A percentile compares a stretch with the other conserved stretches of the same genome.
Conservation (phyloP, 2,888 invertebrate genomes). For the Amaurobius ferox region DNA sequence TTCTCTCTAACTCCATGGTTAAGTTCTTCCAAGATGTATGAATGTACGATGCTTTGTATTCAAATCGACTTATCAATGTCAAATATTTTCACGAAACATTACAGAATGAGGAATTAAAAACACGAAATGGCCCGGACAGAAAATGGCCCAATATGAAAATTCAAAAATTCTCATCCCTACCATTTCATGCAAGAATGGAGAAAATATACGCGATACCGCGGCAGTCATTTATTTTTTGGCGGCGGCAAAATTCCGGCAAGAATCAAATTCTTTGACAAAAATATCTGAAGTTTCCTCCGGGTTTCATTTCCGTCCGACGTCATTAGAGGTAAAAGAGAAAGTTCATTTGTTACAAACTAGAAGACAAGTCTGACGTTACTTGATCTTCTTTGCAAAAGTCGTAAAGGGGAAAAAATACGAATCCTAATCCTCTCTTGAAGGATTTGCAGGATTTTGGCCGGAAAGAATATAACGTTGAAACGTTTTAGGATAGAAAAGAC, state of each 20-base stretch:
- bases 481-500: too few relatives aligned
- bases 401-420: too few relatives aligned
- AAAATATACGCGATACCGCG: background rate
- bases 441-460: too few relatives aligned
- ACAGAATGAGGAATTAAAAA: too few relatives aligned
- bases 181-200: slow-evolving; percentile 5
- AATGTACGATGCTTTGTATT: too few relatives aligned
- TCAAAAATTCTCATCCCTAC: background rate
- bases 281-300: background rate
- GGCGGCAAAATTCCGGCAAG: background rate
- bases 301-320: background rate
- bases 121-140: background rate
- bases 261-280: background rate
- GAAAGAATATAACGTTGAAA: too few relatives aligned
- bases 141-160: background rate
- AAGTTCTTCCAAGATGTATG: too few relatives aligned
- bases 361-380: background rate
- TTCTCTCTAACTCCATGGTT: too few relatives aligned
- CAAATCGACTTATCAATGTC: too few relatives aligned
- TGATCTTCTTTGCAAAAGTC: too few relatives aligned
- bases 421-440: too few relatives aligned
- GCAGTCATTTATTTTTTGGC: background rate
- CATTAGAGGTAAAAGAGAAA: background rate
- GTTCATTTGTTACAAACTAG: background rate
- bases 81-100: too few relatives aligned